phyloP scores from a whole-genome alignment of 2,113 vertebrate species.

The Varanus salvator region DNA sequence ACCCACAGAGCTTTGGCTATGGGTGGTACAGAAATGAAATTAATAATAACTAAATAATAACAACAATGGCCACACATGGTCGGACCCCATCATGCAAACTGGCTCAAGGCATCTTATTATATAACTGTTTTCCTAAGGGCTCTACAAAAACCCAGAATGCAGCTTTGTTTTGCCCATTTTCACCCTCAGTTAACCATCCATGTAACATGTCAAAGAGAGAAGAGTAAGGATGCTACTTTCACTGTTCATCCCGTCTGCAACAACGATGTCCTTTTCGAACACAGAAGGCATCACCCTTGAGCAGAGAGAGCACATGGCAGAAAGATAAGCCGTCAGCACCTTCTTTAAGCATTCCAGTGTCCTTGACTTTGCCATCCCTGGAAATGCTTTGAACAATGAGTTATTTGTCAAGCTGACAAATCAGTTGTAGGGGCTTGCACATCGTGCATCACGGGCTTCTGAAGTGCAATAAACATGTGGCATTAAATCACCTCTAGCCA shows the following conservation, averaged over 20 bases:
- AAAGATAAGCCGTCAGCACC: not conserved
- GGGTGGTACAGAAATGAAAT: no score
- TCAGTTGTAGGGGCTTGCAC: not conserved
- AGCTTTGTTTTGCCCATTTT: not conserved
- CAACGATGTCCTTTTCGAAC: not conserved
- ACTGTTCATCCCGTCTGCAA: not conserved
- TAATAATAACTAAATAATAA: no score
- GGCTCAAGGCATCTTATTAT: not conserved
- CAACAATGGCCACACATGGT: no score
- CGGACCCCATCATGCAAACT: no score
- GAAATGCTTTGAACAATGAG: not conserved
- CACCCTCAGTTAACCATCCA: not conserved
- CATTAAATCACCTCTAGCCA: slow-evolving; percentile 14
- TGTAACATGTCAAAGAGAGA: not conserved
- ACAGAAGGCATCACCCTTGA: not conserved
- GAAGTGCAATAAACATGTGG: not conserved
- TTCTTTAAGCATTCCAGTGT: not conserved
- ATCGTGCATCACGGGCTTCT: not conserved
- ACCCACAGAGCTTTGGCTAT: no score
- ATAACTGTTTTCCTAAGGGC: not conserved
- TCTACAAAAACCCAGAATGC: not conserved
- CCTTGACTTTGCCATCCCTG: not conserved
- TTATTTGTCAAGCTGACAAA: slow-evolving; percentile 9
- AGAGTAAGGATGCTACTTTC: not conserved
- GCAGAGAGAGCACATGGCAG: not conserved